Evolutionary conservation across 2,797 vertebrate genomes (phyloP), one percentile per base, ranked within the genome.

Genomic region (Oryzias sinensis): DNA sequence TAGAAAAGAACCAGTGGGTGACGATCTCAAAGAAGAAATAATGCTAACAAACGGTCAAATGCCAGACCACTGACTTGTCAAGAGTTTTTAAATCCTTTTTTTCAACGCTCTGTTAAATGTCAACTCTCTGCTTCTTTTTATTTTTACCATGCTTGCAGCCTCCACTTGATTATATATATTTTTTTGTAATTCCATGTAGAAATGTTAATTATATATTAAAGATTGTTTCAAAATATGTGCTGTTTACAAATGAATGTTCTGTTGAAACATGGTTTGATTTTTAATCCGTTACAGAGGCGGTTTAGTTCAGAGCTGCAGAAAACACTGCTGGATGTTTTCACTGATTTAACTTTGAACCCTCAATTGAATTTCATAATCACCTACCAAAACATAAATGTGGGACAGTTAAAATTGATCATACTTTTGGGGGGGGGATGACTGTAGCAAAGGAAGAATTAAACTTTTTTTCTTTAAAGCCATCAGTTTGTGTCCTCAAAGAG

Each of bases 151-250:
- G 91, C 88, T 90, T 96, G 91, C 93, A 90, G 85, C 87, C 90
- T 92, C 83, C 86, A 84, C 88, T 91, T 87, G 86, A 77, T 90
- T 93, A 87, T 94, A 22, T 22, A 22, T 22, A 22, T 93, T 92
- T 87, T 68, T 76, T 90, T 87, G 87, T 84, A 11, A 37, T 37
- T 37, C 33, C 33, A 4, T 93, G 92, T 95, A 95, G 92, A 91
- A 93, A 82, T 92, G 86, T 92, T 93, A 89, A 92, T 37, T 93
- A 93, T 91, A 90, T 92, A 95, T 94, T 94, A 89, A 94, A 94
- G 86, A 94, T 94, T 93, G 95, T 95, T 94, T 94, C 88, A 83
- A 90, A 86, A 74, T 72, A 76, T 27, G 7, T n/a, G 0, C 42
- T 70, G 53, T 58, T 43, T 25, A 17, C 49, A 47, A 2, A 43